Base-by-base conservation (phyloP, 92 coral and sea anemone species). In the Siderastrea radians region DNA sequence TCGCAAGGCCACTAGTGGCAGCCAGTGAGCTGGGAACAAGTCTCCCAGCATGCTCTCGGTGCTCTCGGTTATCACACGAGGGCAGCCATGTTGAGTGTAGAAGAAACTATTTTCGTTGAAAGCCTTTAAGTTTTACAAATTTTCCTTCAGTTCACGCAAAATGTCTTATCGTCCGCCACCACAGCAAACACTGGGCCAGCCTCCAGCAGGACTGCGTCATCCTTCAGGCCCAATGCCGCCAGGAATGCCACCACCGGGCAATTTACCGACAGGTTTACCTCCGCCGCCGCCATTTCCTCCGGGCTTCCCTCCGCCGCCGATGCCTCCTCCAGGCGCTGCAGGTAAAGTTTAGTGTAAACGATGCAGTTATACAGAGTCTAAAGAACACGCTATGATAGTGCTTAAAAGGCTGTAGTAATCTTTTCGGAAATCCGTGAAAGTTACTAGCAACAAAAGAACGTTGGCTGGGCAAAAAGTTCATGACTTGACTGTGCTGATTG, bases 161-260 rank as follows among this genome's bases (percentile, higher is more conserved):
- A 97, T 97, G 99, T 85, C 99, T 48, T 97, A 87, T 85, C 98
- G 91, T 67, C 97, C 96, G 54, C 92, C 95, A 1, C 98, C 89
- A 74, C 99, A 90, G 58, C 93, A 93, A 49, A 79, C 92, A 57
- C 72, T 93, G 11, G 94, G 94, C 55, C 93, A 92, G 77, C 97
- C 99, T 76, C 95, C 96, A 73, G 43, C 93, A 54, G 88, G 92
- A 74, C 73, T 93, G 52, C 94, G 91, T 65, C 91, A 86, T 16
- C 96, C 89, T 60, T 63, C 86, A 64, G 90, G 89, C 55, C 81
- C 86, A 86, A 49, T 95, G 71, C 94, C 98, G 63, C 94, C 98
- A 3, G 96, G 96, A 68, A 89, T 89, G 89, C 95, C 95, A 2
- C 87, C 98, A n/a, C 85, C 89, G 10, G 81, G 93, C 9, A 85